These are phyloP conservation scores for Caenorhabditis japonica DNA, from an alignment of 2,888 invertebrate species.

Conservation along the genomic window DNA sequence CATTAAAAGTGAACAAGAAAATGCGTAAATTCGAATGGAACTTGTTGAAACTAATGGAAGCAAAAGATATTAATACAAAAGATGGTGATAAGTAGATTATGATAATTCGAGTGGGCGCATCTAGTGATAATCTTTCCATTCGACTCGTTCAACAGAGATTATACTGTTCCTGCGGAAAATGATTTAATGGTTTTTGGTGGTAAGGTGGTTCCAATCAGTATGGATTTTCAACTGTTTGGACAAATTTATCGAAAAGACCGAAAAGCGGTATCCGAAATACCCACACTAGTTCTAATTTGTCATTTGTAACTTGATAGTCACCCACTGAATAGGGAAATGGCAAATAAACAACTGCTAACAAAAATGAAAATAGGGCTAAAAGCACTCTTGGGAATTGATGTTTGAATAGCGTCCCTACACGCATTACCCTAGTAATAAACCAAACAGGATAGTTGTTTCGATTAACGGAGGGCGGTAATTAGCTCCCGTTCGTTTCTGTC, in stretches of 20 bases:
- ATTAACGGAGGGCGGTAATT: slow-evolving; percentile 20
- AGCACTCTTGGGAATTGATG: slow-evolving; percentile 12
- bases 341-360: slow-evolving; percentile 25
- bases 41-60: slow-evolving; percentile 3
- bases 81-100: slow-evolving; percentile 5
- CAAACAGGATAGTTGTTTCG: slow-evolving; percentile 12
- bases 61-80: slow-evolving; percentile 14
- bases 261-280: too few species aligned
- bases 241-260: too few species aligned
- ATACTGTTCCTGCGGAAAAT: slow-evolving; percentile 16
- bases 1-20: neutral
- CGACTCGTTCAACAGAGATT: slow-evolving; percentile 3
- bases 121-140: slow-evolving; percentile 20
- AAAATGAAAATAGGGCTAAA: neutral
- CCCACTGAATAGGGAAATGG: neutral
- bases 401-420: slow-evolving; percentile 7
- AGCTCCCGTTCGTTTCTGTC: neutral
- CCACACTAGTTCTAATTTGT: too few species aligned
- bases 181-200: too few species aligned
- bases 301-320: slow-evolving; percentile 16
- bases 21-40: slow-evolving; percentile 6
- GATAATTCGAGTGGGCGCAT: slow-evolving; percentile 5
- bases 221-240: neutral
- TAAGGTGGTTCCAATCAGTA: too few species aligned
- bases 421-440: slow-evolving; percentile 8